Conservation (phyloP, 2,113 vertebrate species). For the human region DNA sequence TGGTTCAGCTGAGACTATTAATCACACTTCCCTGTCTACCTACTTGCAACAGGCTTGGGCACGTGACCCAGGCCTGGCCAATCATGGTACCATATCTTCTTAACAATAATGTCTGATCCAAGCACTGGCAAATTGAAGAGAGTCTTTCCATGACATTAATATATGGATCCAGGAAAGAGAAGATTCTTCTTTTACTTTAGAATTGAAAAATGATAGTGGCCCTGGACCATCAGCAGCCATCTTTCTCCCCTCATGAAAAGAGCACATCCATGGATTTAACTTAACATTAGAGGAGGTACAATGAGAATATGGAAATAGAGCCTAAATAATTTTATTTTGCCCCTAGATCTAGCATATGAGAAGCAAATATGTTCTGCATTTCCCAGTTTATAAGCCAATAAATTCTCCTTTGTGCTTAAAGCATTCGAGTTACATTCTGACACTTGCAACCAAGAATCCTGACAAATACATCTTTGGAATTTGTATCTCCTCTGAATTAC, state of each 20-base stretch:
- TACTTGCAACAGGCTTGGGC: not conserved
- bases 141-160: not conserved
- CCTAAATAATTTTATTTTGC: not conserved
- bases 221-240: not conserved
- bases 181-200: not conserved
- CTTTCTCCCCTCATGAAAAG: not conserved
- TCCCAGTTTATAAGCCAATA: not conserved
- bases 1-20: not conserved
- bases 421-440: not conserved
- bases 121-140: not conserved
- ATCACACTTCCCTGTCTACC: not conserved
- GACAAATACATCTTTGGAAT: not conserved
- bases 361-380: not conserved
- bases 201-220: not conserved
- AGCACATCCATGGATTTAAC: not conserved
- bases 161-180: not conserved
- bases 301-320: not conserved
- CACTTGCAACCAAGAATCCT: not conserved
- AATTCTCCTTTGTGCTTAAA: not conserved
- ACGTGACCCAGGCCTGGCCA: not conserved
- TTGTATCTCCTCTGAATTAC: not conserved
- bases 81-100: not conserved
- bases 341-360: not conserved
- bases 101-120: not conserved
- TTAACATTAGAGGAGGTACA: not conserved